Evolutionary conservation across 2,888 invertebrate genomes (phyloP).

Genomic region (Nezara viridula): DNA sequence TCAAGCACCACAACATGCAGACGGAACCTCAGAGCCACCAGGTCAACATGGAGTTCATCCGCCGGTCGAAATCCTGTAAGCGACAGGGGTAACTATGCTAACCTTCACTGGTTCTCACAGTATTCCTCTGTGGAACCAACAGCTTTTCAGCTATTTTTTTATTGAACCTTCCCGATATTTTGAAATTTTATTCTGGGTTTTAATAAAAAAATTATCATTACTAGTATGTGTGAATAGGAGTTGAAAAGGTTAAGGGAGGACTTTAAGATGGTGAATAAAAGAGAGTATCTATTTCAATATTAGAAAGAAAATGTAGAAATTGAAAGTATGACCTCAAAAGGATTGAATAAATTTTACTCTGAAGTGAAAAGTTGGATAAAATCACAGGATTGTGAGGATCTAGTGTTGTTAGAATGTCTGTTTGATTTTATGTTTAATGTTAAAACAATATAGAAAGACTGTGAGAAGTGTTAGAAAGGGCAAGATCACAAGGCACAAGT

Average conservation of each 20-base stretch:
- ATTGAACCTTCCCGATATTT: background rate
- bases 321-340: background rate
- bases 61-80: constrained; percentile 66
- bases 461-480: too few relatives aligned
- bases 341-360: background rate
- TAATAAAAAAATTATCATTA: background rate
- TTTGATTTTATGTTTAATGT: too few relatives aligned
- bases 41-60: constrained; percentile 64
- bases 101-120: constrained; percentile 16
- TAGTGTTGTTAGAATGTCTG: too few relatives aligned
- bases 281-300: background rate
- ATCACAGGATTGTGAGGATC: too few relatives aligned
- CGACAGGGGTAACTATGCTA: constrained; percentile 61
- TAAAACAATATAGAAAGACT: too few relatives aligned
- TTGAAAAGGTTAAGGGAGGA: background rate
- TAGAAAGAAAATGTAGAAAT: background rate
- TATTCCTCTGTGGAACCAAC: background rate
- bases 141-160: background rate
- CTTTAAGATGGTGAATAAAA: background rate
- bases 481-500: too few relatives aligned
- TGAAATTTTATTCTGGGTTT: background rate
- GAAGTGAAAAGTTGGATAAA: too few relatives aligned
- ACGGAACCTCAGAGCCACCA: constrained; percentile 63
- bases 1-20: constrained; percentile 61
- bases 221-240: background rate